Evolutionary conservation across 2,797 vertebrate species (phyloP), one percentile per base, ranked within the genome.

Genomic region (Cyclura pinguis): DNA sequence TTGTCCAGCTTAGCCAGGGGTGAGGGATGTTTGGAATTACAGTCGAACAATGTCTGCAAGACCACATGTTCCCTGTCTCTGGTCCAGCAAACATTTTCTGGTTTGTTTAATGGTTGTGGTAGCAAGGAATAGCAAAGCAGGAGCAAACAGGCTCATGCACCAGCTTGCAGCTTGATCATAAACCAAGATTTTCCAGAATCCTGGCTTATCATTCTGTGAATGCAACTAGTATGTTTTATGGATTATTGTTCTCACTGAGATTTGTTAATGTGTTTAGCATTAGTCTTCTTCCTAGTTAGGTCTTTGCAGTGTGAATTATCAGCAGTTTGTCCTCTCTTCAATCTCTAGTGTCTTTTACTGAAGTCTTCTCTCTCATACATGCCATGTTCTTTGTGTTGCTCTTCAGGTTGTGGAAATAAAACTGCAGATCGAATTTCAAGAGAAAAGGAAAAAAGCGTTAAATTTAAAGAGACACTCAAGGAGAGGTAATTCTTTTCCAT

Each of bases 361-460:
- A 32, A 73, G 16, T 50, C 64, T 73, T 77, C 38, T 67, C 3
- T 80, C 32, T 69, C 38, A 32, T 32, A 38, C 35, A 59, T 20
- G 3, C 24, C 9, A 12, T 57, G n/a, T 77, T 80, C 52, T 73
- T 35, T 91, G 50, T 3, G 93, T 94, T 93, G 22, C 87, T 0
- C 94, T 95, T 83, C 95, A 99, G 98, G 98, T 99, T 93, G 98
- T 99, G 84, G 98, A 99, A 97, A 98, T 99, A 94, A 99, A 99
- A 95, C 97, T 99, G 20, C 98, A 98, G 94, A 98, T 98, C 97
- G 98, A 99, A 95, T 98, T 99, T 95, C 98, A 98, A 96, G 98
- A 98, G 94, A 99, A 99, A 95, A 97, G 97, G 86, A 97, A 97
- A 57, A 98, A 98, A 97, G 97, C 97, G 5, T 96, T 98, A 81